Percentiles rank a stretch among this genome's conserved stretches.
phyloP scores from a whole-genome alignment of 2,888 invertebrate genomes.

The Sisyra nigra region DNA sequence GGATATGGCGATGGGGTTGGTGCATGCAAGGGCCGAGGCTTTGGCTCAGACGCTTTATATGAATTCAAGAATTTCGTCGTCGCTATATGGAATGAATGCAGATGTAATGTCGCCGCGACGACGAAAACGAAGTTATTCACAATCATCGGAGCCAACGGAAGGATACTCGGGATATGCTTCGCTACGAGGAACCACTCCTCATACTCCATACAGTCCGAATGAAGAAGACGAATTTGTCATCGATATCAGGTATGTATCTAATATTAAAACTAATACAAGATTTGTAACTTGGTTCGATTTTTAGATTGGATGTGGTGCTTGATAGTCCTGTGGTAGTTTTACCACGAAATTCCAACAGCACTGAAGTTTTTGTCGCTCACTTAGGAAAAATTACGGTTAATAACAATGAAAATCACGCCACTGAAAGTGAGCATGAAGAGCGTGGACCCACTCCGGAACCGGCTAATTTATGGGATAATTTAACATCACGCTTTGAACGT shows the following conservation, averaged over 20 bases:
- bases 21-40: slow-evolving; percentile 49
- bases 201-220: slow-evolving; percentile 26
- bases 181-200: slow-evolving; percentile 23
- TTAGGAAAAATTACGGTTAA: slow-evolving; percentile 68
- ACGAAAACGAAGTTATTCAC: slow-evolving; percentile 23
- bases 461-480: slow-evolving; percentile 13
- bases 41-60: slow-evolving; percentile 38
- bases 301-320: slow-evolving; percentile 59
- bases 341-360: slow-evolving; percentile 59
- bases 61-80: slow-evolving; percentile 35
- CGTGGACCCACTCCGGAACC: slow-evolving; percentile 10
- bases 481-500: slow-evolving; percentile 21
- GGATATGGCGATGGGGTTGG: slow-evolving; percentile 83
- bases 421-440: slow-evolving; percentile 9
- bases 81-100: slow-evolving; percentile 14
- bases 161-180: slow-evolving; percentile 21
- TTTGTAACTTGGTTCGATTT: slow-evolving; percentile 10
- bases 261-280: neutral
- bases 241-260: slow-evolving; percentile 18
- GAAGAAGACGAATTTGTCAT: slow-evolving; percentile 17
- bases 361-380: slow-evolving; percentile 80
- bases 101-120: slow-evolving; percentile 31
- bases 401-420: slow-evolving; percentile 20
- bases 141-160: slow-evolving; percentile 5
- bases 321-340: slow-evolving; percentile 86